Percentiles rank a stretch among this genome's conserved stretches.
Conservation (phyloP, 1,140 invertebrate genomes). For the Heliconius himera region DNA sequence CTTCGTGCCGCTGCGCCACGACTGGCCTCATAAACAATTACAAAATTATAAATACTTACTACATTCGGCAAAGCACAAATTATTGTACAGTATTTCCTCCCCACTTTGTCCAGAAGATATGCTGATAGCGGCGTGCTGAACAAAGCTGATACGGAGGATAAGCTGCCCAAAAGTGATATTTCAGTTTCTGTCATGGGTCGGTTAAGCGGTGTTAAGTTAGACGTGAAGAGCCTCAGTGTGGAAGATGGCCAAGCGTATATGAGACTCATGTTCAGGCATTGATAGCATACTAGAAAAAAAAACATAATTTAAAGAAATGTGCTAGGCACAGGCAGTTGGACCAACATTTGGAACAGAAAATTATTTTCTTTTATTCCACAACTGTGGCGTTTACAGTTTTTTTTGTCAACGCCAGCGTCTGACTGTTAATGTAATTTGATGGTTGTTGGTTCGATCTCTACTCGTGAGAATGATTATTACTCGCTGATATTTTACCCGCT, state of each 20-base stretch:
- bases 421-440: too few species aligned
- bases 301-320: not conserved
- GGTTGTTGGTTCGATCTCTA: too few species aligned
- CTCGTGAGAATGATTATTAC: too few species aligned
- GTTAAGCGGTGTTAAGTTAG: conserved; percentile 51
- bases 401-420: too few species aligned
- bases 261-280: conserved; percentile 47
- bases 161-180: conserved; percentile 51
- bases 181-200: conserved; percentile 55
- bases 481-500: too few species aligned
- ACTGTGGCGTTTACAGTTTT: too few species aligned
- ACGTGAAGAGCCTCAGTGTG: conserved; percentile 48
- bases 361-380: too few species aligned
- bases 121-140: conserved; percentile 47
- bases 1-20: too few species aligned
- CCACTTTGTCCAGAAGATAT: conserved; percentile 48
- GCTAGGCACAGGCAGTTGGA: too few species aligned
- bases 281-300: conserved; percentile 51
- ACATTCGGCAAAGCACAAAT: conserved; percentile 42
- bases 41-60: conserved; percentile 41
- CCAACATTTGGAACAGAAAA: too few species aligned
- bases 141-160: conserved; percentile 50
- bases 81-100: conserved; percentile 51
- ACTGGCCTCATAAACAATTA: too few species aligned
- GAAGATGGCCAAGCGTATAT: conserved; percentile 59